phyloP scores from a whole-genome alignment of 2,113 vertebrate species.

The Tachycineta bicolor region DNA sequence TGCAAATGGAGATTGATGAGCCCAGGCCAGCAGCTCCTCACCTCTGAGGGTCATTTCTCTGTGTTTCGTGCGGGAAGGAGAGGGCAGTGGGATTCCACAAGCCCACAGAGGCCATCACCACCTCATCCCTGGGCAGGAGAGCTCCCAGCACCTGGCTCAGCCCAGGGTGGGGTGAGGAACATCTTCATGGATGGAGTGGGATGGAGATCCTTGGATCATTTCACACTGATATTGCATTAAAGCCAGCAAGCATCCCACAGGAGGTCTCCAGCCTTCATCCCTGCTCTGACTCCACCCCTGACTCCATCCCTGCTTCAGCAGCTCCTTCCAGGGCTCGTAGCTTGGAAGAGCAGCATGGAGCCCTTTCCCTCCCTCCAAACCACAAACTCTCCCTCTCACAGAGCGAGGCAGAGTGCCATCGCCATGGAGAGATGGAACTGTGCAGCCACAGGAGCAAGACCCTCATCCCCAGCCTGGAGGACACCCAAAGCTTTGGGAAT shows the following conservation, averaged over 20 bases:
- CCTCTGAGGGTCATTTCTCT: not conserved
- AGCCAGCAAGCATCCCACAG: not conserved
- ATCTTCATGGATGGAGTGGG: fast-evolving
- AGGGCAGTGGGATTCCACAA: not conserved
- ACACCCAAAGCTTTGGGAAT: not conserved
- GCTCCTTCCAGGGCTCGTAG: fast-evolving
- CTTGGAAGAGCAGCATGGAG: not conserved
- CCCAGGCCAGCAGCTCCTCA: not conserved
- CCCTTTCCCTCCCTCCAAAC: not conserved
- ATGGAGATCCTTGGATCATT: not conserved
- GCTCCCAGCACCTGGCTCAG: not conserved
- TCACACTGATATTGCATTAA: fast-evolving
- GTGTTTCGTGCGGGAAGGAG: fast-evolving
- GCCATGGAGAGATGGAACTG: fast-evolving
- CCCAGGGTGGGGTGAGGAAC: not conserved
- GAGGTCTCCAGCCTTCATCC: not conserved
- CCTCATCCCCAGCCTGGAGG: not conserved
- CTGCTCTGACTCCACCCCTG: not conserved
- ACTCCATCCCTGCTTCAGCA: not conserved
- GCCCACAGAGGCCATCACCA: not conserved
- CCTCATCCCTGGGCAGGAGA: not conserved
- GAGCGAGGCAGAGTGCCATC: fast-evolving
- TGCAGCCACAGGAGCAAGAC: not conserved
- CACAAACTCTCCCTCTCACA: not conserved
- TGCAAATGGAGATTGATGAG: conserved; percentile 34